Evolutionary conservation across 2,888 invertebrate species (phyloP).

Genomic region (Pharmacophagus antenor): DNA sequence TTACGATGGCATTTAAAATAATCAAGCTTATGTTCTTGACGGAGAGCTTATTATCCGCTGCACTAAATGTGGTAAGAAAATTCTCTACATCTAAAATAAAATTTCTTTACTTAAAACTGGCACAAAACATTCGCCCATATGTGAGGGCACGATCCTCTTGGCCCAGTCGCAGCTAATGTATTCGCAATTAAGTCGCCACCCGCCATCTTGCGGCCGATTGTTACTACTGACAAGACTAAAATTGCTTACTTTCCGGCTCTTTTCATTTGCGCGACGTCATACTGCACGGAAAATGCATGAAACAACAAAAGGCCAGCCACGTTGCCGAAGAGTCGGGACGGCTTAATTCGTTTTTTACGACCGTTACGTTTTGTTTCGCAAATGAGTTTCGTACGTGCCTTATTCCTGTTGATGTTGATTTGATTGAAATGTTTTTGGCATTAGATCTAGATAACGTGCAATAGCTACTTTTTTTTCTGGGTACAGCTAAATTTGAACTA

Average conservation of each 20-base stretch:
- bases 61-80: too few relatives aligned
- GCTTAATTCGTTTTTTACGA: conserved; percentile 32
- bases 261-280: conserved; percentile 37
- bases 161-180: conserved; percentile 45
- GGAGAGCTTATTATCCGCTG: too few relatives aligned
- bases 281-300: conserved; percentile 27
- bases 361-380: conserved; percentile 30
- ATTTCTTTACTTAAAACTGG: conserved; percentile 32
- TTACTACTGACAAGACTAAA: conserved; percentile 41
- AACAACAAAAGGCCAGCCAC: conserved; percentile 25
- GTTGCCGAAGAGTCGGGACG: conserved; percentile 18
- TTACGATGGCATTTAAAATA: too few relatives aligned
- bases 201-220: conserved; percentile 41
- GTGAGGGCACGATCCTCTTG: conserved; percentile 22
- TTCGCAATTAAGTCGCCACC: conserved; percentile 45
- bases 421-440: conserved; percentile 28
- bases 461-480: not conserved
- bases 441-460: conserved; percentile 7
- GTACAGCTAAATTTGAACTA: not conserved
- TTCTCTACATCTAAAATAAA: not conserved
- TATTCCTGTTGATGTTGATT: conserved; percentile 27
- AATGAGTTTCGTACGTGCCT: conserved; percentile 31
- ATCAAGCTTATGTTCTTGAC: too few relatives aligned
- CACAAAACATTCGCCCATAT: conserved; percentile 34
- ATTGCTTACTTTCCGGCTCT: conserved; percentile 41